Evolutionary conservation across 1,140 invertebrate genomes (phyloP), one percentile per base, ranked within the genome.

Genomic region (Brachionus calyciflorus): DNA sequence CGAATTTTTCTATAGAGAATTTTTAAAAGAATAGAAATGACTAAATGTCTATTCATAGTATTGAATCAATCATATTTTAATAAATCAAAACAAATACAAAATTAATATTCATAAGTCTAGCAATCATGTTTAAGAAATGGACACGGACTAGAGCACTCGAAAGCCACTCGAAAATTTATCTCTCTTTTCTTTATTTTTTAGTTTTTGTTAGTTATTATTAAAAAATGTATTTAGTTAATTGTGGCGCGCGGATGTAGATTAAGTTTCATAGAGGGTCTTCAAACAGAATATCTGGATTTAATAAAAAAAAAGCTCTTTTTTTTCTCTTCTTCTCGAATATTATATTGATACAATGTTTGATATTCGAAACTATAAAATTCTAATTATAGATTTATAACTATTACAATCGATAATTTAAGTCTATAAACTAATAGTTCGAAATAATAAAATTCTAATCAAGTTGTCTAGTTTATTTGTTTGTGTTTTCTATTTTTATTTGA

Each of bases 341-440:
- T 26, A 28, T 33, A 26, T 55, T 14, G 24, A 55, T 55, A 55
- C 53, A 55, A 55, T 55, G 1, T 14, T 55, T 55, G 53, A 55
- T 55, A 55, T 55, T 55, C 53, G 53, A 55, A 28, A 28, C 53
- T 19, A n/a, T n/a, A n/a, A 49, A 49, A 10, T 49, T 49, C n/a
- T 55, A 55, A 55, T 55, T 55, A 17, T 55, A 55, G 33, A 55
- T 55, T 55, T n/a, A n/a, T n/a, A n/a, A n/a, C n/a, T n/a, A n/a
- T n/a, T n/a, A n/a, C n/a, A n/a, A 55, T 55, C 53, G 53, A 55
- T 55, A 28, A 55, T 55, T 55, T 55, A 55, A 55, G 53, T 55
- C 53, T 55, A 55, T 55, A 55, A 55, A 55, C 53, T 55, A 55
- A 55, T 55, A 55, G 53, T 55, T n/a, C 53, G n/a, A 28, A n/a